Base-by-base conservation (phyloP, 53 echinoderm and acorn worm genomes). In the Arbacia lixula region DNA sequence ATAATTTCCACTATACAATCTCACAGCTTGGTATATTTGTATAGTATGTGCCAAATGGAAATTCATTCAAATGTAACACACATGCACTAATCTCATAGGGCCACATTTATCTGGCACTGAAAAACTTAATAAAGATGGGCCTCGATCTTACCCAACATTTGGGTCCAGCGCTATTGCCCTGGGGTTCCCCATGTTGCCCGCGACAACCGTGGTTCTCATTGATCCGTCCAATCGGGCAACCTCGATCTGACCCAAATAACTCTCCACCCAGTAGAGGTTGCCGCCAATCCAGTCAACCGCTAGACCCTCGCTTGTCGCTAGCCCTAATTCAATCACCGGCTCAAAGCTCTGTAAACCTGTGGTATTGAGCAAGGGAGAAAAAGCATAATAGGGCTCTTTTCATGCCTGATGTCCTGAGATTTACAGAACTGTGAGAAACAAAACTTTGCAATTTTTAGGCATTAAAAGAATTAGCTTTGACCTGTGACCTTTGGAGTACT, bases 211-310 rank as follows among this genome's bases (percentile, higher is more conserved):
- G 26, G 93, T 96, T 19, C 96, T 74, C 66, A 83, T 89, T 19
- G 83, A 73, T 30, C 91, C 91, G 22, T 91, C 79, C 24, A 91
- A 65, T 56, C 89, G 82, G 21, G 96, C 85, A 22, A 96, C 96
- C 43, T 96, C 96, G 38, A 96, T 96, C 75, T 96, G 96, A 63
- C 93, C 96, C 69, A 96, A 85, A 34, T 91, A 89, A 69, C 96
- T 96, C 72, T 96, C 96, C 20, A 96, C 96, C 96, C 96, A 96
- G 91, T 96, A 96, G 0, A 96, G 83, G 56, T 96, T 96, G 12
- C 85, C 83, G 12, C 88, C 96, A 12, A 96, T 90, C 96, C 96
- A 96, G 74, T 96, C 96, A 37, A 96, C 96, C 5, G 96, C 96
- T 27, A 96, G 72, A 20, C 96, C 96, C 69, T 96, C 96, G 28